phyloP scores from a whole-genome alignment of 2,797 vertebrate species.

The Lithobates pipiens region DNA sequence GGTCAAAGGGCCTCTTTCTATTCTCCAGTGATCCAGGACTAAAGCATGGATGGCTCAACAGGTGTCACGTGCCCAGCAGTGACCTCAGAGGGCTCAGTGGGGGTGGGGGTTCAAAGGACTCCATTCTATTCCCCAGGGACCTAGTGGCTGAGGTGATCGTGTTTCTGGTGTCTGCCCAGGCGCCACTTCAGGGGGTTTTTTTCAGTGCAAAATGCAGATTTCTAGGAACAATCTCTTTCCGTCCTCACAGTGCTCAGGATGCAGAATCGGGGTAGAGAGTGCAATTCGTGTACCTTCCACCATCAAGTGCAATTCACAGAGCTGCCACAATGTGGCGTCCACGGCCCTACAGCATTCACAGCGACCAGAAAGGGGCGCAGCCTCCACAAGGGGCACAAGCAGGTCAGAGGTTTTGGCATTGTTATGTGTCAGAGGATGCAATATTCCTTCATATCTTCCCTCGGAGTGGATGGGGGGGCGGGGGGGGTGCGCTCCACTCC shows the following conservation, averaged over 20 bases:
- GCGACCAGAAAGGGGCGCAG: slow-evolving; percentile 6
- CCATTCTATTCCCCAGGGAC: too few species aligned
- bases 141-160: too few species aligned
- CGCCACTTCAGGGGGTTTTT: background rate
- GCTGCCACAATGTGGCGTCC: slow-evolving; percentile 6
- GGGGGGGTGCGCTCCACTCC: background rate
- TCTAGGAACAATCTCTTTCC: background rate
- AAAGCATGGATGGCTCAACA: too few species aligned
- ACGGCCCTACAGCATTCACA: slow-evolving; percentile 5
- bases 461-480: background rate
- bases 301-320: slow-evolving; percentile 35
- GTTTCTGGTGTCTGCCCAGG: background rate
- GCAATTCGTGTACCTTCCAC: background rate
- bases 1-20: too few species aligned
- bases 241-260: background rate
- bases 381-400: background rate
- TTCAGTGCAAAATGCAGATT: slow-evolving; percentile 41
- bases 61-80: too few species aligned
- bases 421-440: background rate
- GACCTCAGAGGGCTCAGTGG: too few species aligned
- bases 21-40: too few species aligned
- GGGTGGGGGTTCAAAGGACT: too few species aligned
- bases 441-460: background rate
- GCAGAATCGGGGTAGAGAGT: background rate
- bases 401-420: background rate